Evolutionary conservation across 2,888 invertebrate species (phyloP).

Genomic region (Ectropis crepuscularia): DNA sequence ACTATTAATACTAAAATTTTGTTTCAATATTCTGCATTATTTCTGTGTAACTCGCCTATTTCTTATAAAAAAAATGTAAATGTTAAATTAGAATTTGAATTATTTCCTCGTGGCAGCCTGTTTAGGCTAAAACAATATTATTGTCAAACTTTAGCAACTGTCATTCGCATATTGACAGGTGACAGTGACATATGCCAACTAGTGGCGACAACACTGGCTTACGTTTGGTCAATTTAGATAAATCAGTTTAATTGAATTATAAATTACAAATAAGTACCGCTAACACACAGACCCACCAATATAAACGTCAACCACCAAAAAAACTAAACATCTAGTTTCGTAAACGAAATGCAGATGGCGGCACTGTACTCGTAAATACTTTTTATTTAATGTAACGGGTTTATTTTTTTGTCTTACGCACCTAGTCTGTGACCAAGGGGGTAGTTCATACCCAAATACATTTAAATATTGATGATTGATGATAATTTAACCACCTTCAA

Average conservation of each 20-base stretch:
- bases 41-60: too few species aligned
- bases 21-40: too few species aligned
- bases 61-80: not conserved
- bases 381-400: too few species aligned
- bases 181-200: constrained; percentile 1
- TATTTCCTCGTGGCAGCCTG: constrained; percentile 6
- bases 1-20: too few species aligned
- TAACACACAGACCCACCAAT: constrained; percentile 31
- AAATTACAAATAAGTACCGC: constrained; percentile 13
- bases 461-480: too few species aligned
- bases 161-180: constrained; percentile 1
- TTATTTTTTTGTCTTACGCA: too few species aligned
- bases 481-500: too few species aligned
- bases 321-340: constrained; percentile 7
- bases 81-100: not conserved
- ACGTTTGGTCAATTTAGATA: constrained; percentile 1
- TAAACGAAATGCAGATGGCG: constrained; percentile 20
- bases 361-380: not conserved
- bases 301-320: not conserved
- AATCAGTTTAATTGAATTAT: not conserved
- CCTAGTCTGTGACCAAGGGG: too few species aligned
- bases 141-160: constrained; percentile 1
- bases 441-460: too few species aligned
- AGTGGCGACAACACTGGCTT: constrained; percentile 1
- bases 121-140: not conserved